These are phyloP conservation scores for Gobio gobio DNA, from an alignment of 2,113 vertebrate genomes.

Conservation along the genomic window DNA sequence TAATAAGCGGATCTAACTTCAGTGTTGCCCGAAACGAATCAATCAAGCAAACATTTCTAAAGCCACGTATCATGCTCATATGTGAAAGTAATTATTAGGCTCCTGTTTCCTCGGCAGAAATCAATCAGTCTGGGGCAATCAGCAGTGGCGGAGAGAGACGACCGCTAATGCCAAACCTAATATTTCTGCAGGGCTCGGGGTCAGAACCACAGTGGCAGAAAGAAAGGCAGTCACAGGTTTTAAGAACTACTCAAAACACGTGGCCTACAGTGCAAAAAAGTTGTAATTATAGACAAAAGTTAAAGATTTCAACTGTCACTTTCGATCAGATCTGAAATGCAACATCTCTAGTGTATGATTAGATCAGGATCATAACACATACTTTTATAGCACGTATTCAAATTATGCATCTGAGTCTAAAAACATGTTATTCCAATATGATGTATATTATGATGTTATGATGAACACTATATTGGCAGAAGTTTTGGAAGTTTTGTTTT, in stretches of 20 bases:
- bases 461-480: too few relatives aligned
- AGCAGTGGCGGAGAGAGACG: conserved; percentile 10
- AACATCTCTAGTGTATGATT: background rate
- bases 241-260: background rate
- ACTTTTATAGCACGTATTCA: background rate
- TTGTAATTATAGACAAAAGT: background rate
- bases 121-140: conserved; percentile 49
- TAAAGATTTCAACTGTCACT: background rate
- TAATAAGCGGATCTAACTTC: background rate
- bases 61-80: conserved; percentile 7
- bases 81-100: conserved; percentile 44
- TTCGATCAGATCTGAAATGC: background rate
- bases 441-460: too few relatives aligned
- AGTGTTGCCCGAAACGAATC: background rate
- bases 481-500: too few relatives aligned
- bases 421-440: background rate
- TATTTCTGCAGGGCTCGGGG: background rate
- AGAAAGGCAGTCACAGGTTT: background rate
- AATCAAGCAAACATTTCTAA: conserved; percentile 1
- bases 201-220: conserved; percentile 6
- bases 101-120: conserved; percentile 39
- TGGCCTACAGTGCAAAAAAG: background rate
- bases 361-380: background rate
- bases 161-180: conserved; percentile 11
- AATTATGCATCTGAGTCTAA: background rate